These are phyloP conservation scores for Rhagophthalmus giganteus DNA, from an alignment of 2,888 invertebrate genomes.

Conservation along the genomic window DNA sequence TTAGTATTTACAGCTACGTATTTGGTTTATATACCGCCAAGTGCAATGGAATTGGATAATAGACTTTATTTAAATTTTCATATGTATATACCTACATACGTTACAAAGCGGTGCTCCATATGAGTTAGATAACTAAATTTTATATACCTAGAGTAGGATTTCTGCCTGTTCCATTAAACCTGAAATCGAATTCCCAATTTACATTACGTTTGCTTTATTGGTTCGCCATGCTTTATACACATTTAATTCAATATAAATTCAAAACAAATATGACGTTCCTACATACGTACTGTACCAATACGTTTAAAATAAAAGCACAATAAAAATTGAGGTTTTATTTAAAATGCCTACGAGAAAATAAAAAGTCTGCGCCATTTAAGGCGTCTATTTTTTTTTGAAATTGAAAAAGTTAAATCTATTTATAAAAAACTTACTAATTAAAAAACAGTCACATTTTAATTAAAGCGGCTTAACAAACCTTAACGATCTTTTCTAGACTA, in stretches of 20 bases:
- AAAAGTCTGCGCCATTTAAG: too few species aligned
- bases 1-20: too few species aligned
- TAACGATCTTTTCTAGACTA: background rate
- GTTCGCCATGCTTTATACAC: conserved; percentile 17
- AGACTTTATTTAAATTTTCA: background rate
- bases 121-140: conserved; percentile 24
- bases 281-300: too few species aligned
- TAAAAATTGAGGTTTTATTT: background rate
- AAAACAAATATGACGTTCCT: conserved; percentile 10
- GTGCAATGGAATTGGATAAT: background rate
- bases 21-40: too few species aligned
- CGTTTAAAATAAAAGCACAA: background rate
- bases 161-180: conserved; percentile 27
- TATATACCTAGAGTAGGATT: conserved; percentile 23
- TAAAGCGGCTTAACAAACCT: background rate
- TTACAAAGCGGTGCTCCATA: conserved; percentile 15
- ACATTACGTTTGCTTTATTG: conserved; percentile 25
- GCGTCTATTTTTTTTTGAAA: too few species aligned
- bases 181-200: conserved; percentile 24
- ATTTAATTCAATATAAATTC: conserved; percentile 16
- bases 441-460: conserved; percentile 4
- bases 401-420: too few species aligned
- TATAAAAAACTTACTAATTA: too few species aligned
- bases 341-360: background rate
- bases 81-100: conserved; percentile 3